Percentiles rank a stretch among this genome's conserved stretches.
phyloP scores from a whole-genome alignment of 1,140 invertebrate genomes.

The Cydia fagiglandana region DNA sequence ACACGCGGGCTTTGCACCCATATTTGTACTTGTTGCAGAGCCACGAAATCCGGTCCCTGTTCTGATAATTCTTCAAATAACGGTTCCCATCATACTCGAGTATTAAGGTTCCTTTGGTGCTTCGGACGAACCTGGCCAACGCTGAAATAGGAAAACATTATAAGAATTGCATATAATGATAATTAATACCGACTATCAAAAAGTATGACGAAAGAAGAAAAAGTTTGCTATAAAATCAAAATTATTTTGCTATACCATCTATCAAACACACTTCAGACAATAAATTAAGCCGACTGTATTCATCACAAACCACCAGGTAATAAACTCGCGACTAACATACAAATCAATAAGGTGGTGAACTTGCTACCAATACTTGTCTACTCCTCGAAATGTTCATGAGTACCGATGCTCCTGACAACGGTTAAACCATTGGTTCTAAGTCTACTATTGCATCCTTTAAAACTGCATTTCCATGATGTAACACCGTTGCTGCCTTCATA shows the following conservation, averaged over 20 bases:
- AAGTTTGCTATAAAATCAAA: too few species aligned
- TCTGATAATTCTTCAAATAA: conserved; percentile 59
- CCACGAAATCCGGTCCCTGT: conserved; percentile 57
- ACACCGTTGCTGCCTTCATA: conserved; percentile 31
- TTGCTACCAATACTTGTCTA: neutral
- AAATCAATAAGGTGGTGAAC: neutral
- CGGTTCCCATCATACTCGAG: conserved; percentile 43
- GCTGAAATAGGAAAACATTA: neutral
- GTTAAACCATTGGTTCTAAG: conserved; percentile 10
- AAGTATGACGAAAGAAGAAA: too few species aligned
- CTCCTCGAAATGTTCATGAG: conserved; percentile 3
- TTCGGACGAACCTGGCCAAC: conserved; percentile 12
- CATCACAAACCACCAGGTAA: neutral
- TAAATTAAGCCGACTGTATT: neutral
- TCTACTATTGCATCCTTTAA: conserved; percentile 1
- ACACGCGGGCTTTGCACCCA: conserved; percentile 53
- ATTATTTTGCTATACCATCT: neutral
- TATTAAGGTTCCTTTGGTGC: conserved; percentile 47
- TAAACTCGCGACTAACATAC: neutral
- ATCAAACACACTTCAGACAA: neutral
- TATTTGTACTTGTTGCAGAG: conserved; percentile 50
- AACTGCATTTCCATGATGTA: conserved; percentile 31
- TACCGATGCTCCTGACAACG: neutral
- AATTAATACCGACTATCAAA: too few species aligned
- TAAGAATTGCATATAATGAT: too few species aligned